phyloP scores from a whole-genome alignment of 1,140 invertebrate genomes.

The Goniozus legneri region DNA sequence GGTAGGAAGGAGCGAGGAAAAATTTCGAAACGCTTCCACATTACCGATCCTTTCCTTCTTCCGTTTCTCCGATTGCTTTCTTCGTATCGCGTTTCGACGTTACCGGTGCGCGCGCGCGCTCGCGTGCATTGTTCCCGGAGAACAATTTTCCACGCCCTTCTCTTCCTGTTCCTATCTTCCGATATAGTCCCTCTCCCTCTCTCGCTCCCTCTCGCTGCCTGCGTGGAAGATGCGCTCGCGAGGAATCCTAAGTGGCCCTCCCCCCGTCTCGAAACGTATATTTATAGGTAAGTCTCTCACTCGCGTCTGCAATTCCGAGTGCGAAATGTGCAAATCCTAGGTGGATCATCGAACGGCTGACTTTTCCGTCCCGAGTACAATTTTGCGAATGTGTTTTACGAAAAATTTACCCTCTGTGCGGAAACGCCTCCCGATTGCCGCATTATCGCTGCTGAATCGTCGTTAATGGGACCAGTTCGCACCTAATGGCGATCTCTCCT shows the following conservation, averaged over 20 bases:
- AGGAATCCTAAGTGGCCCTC: constrained; percentile 28
- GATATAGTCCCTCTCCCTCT: too few relatives aligned
- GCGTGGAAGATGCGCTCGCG: constrained; percentile 1
- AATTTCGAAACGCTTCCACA: too few relatives aligned
- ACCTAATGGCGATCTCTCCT: too few relatives aligned
- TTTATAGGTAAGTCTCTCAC: constrained; percentile 23
- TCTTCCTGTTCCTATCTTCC: constrained; percentile 9
- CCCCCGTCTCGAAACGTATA: constrained; percentile 24
- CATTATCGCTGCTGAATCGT: too few relatives aligned
- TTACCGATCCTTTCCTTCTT: too few relatives aligned
- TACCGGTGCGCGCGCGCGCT: too few relatives aligned
- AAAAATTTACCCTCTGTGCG: too few relatives aligned
- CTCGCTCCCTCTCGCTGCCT: constrained; percentile 5
- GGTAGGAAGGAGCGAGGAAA: too few relatives aligned
- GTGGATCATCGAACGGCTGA: constrained; percentile 10
- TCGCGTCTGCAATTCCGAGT: constrained; percentile 17
- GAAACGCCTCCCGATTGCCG: too few relatives aligned
- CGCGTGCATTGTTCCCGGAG: constrained; percentile 16
- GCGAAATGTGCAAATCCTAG: constrained; percentile 22
- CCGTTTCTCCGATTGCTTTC: constrained; percentile 6
- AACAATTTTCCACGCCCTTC: constrained; percentile 12
- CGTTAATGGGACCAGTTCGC: too few relatives aligned
- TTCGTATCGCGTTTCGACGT: constrained; percentile 17
- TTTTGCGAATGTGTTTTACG: too few relatives aligned
- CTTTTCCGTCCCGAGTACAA: too few relatives aligned